A percentile compares a stretch with the other conserved stretches of the same genome.
phyloP scores from a whole-genome alignment of 2,113 vertebrate genomes.

The Leuciscus idus region DNA sequence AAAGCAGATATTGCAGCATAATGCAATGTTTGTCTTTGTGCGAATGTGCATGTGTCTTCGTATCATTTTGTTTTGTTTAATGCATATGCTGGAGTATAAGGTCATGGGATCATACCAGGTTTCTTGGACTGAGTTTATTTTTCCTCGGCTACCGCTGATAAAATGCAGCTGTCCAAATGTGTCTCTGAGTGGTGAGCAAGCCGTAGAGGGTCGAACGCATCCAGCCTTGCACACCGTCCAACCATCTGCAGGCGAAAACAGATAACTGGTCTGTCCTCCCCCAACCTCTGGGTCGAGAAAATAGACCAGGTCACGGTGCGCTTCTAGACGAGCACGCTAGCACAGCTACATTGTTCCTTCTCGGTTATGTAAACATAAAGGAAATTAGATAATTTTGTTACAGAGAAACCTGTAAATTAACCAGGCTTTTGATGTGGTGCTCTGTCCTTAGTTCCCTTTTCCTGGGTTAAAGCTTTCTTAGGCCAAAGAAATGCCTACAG shows the following conservation, averaged over 20 bases:
- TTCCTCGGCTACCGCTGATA: conserved; percentile 69
- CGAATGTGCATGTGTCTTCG: conserved; percentile 2
- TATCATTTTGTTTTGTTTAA: conserved; percentile 6
- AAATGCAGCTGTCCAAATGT: conserved; percentile 74
- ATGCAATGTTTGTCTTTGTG: neutral
- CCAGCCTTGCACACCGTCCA: neutral
- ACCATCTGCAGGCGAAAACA: conserved; percentile 26
- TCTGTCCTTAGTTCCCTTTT: neutral
- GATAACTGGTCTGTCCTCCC: conserved; percentile 31
- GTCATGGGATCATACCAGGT: conserved; percentile 65
- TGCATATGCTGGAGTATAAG: conserved; percentile 31
- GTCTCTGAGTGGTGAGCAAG: conserved; percentile 1
- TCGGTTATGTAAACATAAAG: conserved; percentile 42
- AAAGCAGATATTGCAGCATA: neutral
- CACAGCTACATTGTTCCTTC: conserved; percentile 23
- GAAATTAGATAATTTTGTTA: conserved; percentile 44
- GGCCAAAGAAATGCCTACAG: neutral
- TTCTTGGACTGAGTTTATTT: conserved; percentile 67
- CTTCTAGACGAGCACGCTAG: neutral
- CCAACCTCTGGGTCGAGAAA: conserved; percentile 23
- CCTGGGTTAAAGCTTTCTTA: neutral
- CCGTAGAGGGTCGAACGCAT: neutral
- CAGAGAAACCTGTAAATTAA: neutral
- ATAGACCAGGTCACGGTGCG: neutral
- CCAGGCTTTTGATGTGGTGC: neutral